Percentiles rank a stretch among this genome's conserved stretches.
Conservation (phyloP, 2,113 vertebrate species). For the Struthidea cinerea region DNA sequence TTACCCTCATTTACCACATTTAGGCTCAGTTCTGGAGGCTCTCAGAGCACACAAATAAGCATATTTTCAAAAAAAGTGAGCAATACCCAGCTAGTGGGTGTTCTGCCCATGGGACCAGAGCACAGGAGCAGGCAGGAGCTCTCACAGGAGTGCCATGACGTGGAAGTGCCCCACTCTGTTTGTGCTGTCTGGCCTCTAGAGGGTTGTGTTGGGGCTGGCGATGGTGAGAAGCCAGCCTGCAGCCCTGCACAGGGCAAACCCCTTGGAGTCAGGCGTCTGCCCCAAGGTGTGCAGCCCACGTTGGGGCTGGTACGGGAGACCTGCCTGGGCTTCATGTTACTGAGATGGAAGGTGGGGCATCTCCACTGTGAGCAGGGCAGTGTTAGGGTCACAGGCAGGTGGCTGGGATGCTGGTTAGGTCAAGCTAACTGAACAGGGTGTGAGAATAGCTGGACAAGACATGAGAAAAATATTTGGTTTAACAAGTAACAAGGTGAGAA, state of each 20-base stretch:
- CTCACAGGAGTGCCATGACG: accelerated
- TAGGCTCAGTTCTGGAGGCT: background rate
- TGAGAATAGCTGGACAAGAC: background rate
- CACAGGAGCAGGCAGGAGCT: background rate
- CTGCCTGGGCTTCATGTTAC: accelerated
- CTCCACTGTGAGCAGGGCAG: background rate
- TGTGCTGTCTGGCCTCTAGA: accelerated
- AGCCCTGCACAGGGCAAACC: background rate
- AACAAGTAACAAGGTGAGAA: background rate
- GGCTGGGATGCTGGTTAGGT: background rate
- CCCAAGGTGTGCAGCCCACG: accelerated
- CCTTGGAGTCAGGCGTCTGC: background rate
- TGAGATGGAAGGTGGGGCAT: background rate
- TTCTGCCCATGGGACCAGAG: background rate
- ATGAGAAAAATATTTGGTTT: background rate
- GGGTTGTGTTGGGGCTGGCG: background rate
- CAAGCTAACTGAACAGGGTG: background rate
- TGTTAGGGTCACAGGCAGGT: background rate
- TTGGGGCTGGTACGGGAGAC: accelerated
- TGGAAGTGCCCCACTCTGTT: background rate
- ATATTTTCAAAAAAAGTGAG: background rate
- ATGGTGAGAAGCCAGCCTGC: background rate
- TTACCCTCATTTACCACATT: background rate
- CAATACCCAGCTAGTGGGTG: accelerated
- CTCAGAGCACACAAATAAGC: background rate